Evolutionary conservation across 1,140 invertebrate species (phyloP), one percentile per base, ranked within the genome.

Genomic region (Pararge aegeria): DNA sequence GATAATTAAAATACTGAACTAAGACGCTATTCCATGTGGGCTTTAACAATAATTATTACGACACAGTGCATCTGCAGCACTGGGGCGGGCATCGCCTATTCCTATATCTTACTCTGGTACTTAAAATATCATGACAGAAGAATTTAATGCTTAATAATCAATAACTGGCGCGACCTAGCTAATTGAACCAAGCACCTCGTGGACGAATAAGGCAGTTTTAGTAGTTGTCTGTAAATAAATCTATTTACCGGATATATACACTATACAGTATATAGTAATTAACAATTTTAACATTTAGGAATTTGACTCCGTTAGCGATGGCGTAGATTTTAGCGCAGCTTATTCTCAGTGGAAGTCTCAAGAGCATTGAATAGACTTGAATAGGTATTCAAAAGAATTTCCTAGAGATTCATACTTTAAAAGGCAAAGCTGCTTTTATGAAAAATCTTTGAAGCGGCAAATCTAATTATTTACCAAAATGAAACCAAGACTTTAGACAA

Each of bases 371-470:
- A 34, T 34, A n/a, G 30, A 4, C 30, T 34, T 34, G 30, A 34
- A 34, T 34, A 34, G 30, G 30, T 34, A 34, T 34, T 34, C 30
- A 34, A 12, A 34, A 12, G 30, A 12, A 34, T 34, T 34, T 34
- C 30, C 30, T 34, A 34, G 30, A 34, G 30, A 34, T 34, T 34
- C 30, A 34, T 34, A n/a, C 30, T 34, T 34, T 34, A 34, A 34
- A 34, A 34, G 30, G 7, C 1, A 34, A 34, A 34, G 10, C 30
- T 6, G 10, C 30, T 34, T 34, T 12, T 1, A 34, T 34, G 30
- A 34, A 34, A 34, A 34, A 1, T 30, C 29, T 7, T 34, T 34
- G 2, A 34, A 34, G 30, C 2, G 10, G 30, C 2, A 34, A 34
- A 34, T 34, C 3, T 4, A 34, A n/a, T 34, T 34, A 34, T 34